Conservation (phyloP, 1,140 invertebrate genomes). For the Drosophila malerkotliana region DNA sequence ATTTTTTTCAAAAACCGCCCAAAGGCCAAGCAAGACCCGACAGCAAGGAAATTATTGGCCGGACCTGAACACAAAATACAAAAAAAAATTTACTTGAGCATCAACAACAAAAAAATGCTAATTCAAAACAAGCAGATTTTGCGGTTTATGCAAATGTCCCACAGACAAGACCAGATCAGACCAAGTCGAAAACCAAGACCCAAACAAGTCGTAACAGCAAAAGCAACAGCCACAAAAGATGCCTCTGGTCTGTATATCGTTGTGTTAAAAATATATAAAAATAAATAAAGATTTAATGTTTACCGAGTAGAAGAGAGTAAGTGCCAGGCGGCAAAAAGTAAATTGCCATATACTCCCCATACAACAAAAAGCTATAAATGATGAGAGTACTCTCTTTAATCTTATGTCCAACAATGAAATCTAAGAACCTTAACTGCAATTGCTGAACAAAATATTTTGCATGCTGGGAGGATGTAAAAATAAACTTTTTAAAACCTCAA, state of each 20-base stretch:
- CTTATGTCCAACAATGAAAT: background rate
- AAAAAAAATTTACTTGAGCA: constrained; percentile 29
- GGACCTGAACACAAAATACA: constrained; percentile 15
- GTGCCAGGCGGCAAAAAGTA: constrained; percentile 1
- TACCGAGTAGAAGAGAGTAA: constrained; percentile 20
- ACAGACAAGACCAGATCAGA: constrained; percentile 26
- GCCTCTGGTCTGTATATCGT: constrained; percentile 18
- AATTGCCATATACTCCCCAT: background rate
- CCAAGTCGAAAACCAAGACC: constrained; percentile 11
- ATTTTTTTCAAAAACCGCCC: constrained; percentile 29
- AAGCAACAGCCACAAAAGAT: constrained; percentile 32
- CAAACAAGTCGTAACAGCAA: constrained; percentile 60
- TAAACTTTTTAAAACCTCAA: background rate
- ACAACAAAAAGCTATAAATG: constrained; percentile 6
- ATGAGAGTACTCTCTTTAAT: background rate
- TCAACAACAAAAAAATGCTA: constrained; percentile 64
- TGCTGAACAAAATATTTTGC: background rate
- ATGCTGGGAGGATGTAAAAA: background rate
- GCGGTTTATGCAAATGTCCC: constrained; percentile 75
- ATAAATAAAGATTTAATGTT: constrained; percentile 67
- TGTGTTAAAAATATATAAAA: constrained; percentile 51
- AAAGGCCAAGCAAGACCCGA: constrained; percentile 32
- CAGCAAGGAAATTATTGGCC: constrained; percentile 63
- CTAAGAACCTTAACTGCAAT: background rate
- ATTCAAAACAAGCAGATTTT: constrained; percentile 80